Percentiles rank a stretch among this genome's conserved stretches.
Evolutionary conservation across 1,140 invertebrate species (phyloP).

Genomic region (Tribolium madens): DNA sequence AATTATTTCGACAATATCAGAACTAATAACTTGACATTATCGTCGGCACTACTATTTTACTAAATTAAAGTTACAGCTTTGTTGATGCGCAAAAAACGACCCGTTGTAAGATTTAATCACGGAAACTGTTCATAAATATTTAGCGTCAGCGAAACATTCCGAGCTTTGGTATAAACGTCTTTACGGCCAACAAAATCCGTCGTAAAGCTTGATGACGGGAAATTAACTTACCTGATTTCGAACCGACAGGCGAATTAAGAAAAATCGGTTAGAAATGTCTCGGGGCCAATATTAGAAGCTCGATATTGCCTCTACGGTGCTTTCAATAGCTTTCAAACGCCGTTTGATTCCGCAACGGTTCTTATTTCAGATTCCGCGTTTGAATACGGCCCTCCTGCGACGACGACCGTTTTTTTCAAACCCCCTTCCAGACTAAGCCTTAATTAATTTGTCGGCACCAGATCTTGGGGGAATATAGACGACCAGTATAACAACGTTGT

Average conservation of each 20-base stretch:
- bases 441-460: constrained; percentile 36
- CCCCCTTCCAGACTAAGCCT: constrained; percentile 2
- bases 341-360: constrained; percentile 5
- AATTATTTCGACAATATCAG: constrained; percentile 13
- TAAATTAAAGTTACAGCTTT: constrained; percentile 24
- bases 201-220: constrained; percentile 6
- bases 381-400: constrained; percentile 3
- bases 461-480: constrained; percentile 5
- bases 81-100: background rate
- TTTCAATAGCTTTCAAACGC: background rate
- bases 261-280: constrained; percentile 16
- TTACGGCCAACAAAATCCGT: background rate
- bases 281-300: background rate
- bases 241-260: constrained; percentile 1
- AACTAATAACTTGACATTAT: constrained; percentile 18
- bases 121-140: constrained; percentile 27
- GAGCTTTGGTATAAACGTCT: background rate
- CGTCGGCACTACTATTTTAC: background rate
- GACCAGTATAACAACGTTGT: constrained; percentile 14
- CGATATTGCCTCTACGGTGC: constrained; percentile 10
- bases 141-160: background rate
- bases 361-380: background rate
- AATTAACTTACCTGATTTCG: constrained; percentile 19
- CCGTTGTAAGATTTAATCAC: constrained; percentile 19
- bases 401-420: background rate